Base-by-base conservation (phyloP, 2,888 invertebrate genomes). In the Augochlorella aurata region DNA sequence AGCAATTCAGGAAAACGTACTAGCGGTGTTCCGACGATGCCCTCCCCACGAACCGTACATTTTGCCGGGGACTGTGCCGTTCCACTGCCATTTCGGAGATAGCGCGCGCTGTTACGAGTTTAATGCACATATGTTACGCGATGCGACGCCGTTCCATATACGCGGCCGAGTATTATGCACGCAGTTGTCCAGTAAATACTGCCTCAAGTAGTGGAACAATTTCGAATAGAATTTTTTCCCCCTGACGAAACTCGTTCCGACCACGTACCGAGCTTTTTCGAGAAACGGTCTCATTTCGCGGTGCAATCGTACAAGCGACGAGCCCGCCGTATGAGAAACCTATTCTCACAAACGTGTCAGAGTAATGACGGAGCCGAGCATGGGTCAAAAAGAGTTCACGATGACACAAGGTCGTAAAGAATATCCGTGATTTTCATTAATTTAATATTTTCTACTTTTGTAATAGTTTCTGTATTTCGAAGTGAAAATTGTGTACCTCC, bases 41-140 rank as follows among this genome's bases (percentile, higher is more conserved):
- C 52, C 18, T 49, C 14, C 12, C 65, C 12, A 5, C 24, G 65
- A 52, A 24, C 47, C 50, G 50, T 50, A 44, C 21, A 77, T 81
- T 72, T 67, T 61, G 38, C 61, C 12, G 10, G 66, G 10, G 44
- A 38, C 65, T 29, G 24, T 14, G 24, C 16, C 38, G 65, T 45
- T 18, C 69, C 49, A 47, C 14, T 44, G 61, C 63, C 54, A 69
- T 81, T 76, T 69, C 65, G 65, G n/a, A 29, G 58, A 82, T 75
- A 76, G 82, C 75, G 54, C 24, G 50, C 75, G 82, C 45, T 24
- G 82, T 81, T 76, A 72, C 69, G 72, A 82, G 69, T 69, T 69
- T 81, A 82, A 82, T 65, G 68, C 71, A 68, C 72, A 72, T 45
- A 54, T 45, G 74, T 61, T 66, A 58, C 54, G 24, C 21, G 63